A percentile compares a stretch with the other conserved stretches of the same genome.
These are phyloP conservation scores for Orius insidiosus DNA, from an alignment of 1,140 invertebrate species.

Conservation along the genomic window DNA sequence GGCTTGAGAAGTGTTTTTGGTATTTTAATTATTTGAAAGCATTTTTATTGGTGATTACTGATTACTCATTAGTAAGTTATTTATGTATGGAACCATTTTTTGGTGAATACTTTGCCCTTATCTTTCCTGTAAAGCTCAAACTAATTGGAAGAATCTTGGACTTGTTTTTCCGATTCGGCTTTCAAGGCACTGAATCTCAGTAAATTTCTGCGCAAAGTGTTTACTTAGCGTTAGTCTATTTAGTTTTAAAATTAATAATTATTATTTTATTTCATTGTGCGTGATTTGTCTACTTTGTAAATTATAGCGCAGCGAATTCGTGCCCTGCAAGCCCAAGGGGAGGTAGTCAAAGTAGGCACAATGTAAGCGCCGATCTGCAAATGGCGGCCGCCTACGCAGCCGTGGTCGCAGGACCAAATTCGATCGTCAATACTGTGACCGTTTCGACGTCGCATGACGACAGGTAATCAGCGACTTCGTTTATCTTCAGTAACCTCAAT, in stretches of 20 bases:
- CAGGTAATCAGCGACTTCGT: no score
- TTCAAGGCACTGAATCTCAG: neutral
- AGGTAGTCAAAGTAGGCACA: constrained; percentile 39
- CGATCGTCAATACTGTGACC: constrained; percentile 22
- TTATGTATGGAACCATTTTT: no score
- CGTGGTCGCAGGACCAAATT: constrained; percentile 27
- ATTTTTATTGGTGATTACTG: no score
- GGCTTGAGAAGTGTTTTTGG: no score
- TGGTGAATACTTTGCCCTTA: no score
- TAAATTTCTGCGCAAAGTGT: neutral
- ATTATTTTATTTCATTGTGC: constrained; percentile 3
- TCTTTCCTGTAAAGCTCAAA: neutral
- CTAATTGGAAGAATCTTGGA: neutral
- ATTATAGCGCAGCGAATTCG: constrained; percentile 86
- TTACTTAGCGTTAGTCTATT: neutral
- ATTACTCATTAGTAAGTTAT: no score
- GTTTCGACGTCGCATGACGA: constrained; percentile 21
- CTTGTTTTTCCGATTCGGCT: neutral
- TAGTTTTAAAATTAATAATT: neutral
- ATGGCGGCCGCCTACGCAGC: constrained; percentile 53
- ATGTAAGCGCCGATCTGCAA: constrained; percentile 48
- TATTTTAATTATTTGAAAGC: no score
- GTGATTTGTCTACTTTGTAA: constrained; percentile 20
- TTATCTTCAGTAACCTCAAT: neutral
- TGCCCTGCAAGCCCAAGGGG: constrained; percentile 89